A percentile compares a stretch with the other conserved stretches of the same genome.
These are phyloP conservation scores for Pteropus rufus DNA, from an alignment of 2,797 vertebrate genomes.

Conservation along the genomic window DNA sequence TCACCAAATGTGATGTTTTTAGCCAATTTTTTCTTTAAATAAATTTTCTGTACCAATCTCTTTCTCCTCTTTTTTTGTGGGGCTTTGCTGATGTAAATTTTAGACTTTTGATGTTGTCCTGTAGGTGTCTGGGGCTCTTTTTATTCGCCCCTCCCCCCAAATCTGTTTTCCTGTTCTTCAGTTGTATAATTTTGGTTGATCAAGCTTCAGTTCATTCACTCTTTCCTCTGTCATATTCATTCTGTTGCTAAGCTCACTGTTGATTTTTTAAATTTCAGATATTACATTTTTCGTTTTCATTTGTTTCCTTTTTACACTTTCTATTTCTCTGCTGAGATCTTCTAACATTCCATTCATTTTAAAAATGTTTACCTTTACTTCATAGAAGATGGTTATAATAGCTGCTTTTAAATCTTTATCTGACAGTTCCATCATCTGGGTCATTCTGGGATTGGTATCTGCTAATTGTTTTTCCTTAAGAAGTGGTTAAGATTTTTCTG, in stretches of 20 bases:
- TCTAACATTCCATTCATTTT: background rate
- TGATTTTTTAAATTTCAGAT: background rate
- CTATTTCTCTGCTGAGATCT: background rate
- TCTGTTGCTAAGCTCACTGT: background rate
- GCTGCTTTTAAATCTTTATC: background rate
- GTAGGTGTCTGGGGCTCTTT: background rate
- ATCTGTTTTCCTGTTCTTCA: background rate
- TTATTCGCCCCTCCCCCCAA: background rate
- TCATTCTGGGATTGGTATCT: background rate
- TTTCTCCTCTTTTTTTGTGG: background rate
- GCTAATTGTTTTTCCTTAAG: background rate
- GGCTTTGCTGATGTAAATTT: background rate
- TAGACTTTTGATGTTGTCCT: background rate
- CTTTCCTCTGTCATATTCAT: background rate
- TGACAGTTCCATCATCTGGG: background rate
- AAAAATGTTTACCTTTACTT: background rate
- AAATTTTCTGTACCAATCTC: background rate
- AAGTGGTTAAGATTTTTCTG: background rate
- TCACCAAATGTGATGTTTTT: background rate
- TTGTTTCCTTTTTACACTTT: background rate
- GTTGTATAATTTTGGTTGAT: background rate
- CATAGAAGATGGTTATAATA: background rate
- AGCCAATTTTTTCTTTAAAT: background rate
- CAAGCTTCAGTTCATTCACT: background rate
- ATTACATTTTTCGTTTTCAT: background rate